Conservation (phyloP, 1,140 invertebrate species). For the Macrocentrus cingulum region DNA sequence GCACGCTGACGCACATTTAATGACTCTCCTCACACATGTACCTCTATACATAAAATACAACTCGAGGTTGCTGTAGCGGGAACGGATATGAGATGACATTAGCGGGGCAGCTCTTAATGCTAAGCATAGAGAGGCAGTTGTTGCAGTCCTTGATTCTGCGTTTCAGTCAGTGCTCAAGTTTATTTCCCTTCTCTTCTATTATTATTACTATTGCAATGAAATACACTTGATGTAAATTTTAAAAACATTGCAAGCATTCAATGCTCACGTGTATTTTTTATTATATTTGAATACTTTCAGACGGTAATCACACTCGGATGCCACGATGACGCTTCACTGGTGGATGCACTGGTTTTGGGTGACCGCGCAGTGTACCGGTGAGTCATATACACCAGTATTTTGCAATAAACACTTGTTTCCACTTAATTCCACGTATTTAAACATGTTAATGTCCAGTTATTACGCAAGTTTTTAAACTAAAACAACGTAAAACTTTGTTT, state of each 20-base stretch:
- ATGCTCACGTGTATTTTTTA: constrained; percentile 8
- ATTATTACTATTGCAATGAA: too few species aligned
- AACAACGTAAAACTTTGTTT: too few species aligned
- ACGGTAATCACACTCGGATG: constrained; percentile 44
- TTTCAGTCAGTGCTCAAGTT: not conserved
- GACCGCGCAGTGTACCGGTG: constrained; percentile 59
- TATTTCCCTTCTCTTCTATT: not conserved
- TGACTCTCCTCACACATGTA: not conserved
- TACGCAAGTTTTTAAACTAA: too few species aligned
- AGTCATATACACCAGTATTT: constrained; percentile 42
- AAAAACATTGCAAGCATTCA: not conserved
- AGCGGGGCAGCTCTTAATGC: constrained; percentile 6
- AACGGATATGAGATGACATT: constrained; percentile 20
- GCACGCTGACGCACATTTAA: constrained; percentile 20
- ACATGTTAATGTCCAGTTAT: too few species aligned
- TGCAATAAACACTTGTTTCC: too few species aligned
- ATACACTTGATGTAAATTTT: not conserved
- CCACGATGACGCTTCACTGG: constrained; percentile 70
- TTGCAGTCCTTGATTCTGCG: constrained; percentile 13
- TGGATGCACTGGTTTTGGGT: constrained; percentile 75
- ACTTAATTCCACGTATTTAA: too few species aligned
- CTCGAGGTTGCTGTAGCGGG: not conserved
- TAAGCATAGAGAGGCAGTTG: not conserved
- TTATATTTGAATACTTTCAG: constrained; percentile 33
- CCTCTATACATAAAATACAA: not conserved